phyloP scores from a whole-genome alignment of 1,140 invertebrate genomes.

The Lutraria rhynchaena region DNA sequence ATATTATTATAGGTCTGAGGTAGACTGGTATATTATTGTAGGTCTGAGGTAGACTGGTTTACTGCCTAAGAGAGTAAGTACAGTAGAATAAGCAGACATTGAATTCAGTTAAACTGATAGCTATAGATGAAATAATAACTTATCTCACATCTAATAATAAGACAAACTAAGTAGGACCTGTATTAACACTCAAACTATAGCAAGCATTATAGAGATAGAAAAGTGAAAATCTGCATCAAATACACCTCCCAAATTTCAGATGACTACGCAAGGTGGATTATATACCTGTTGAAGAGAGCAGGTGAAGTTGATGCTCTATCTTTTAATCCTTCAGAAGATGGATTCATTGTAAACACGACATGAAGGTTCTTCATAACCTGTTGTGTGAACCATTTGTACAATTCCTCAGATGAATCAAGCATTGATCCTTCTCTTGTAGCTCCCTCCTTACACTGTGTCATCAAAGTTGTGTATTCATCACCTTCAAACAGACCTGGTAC shows the following conservation, averaged over 20 bases:
- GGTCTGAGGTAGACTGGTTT: too few relatives aligned
- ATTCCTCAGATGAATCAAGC: constrained; percentile 98
- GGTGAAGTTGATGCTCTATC: constrained; percentile 99
- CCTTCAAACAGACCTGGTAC: constrained; percentile 87
- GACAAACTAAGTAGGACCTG: too few relatives aligned
- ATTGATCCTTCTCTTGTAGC: constrained; percentile 98
- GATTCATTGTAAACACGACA: constrained; percentile 99
- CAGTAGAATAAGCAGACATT: too few relatives aligned
- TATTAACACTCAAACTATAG: too few relatives aligned
- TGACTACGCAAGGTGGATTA: not conserved
- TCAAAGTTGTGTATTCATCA: constrained; percentile 98
- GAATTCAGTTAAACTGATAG: too few relatives aligned
- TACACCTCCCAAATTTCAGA: not conserved
- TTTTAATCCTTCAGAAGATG: constrained; percentile 98
- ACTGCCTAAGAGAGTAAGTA: too few relatives aligned
- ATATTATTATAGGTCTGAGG: too few relatives aligned
- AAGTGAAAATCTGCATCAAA: too few relatives aligned
- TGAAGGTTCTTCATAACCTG: constrained; percentile 99
- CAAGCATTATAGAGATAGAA: too few relatives aligned
- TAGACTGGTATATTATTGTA: too few relatives aligned
- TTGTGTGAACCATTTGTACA: constrained; percentile 99
- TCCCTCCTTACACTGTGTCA: constrained; percentile 99
- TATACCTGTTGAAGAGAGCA: constrained; percentile 96
- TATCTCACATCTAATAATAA: too few relatives aligned
- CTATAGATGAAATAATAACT: too few relatives aligned